Percentiles rank a stretch among this genome's conserved stretches.
Evolutionary conservation across 2,113 vertebrate genomes (phyloP).

Genomic region (Cariama cristata): DNA sequence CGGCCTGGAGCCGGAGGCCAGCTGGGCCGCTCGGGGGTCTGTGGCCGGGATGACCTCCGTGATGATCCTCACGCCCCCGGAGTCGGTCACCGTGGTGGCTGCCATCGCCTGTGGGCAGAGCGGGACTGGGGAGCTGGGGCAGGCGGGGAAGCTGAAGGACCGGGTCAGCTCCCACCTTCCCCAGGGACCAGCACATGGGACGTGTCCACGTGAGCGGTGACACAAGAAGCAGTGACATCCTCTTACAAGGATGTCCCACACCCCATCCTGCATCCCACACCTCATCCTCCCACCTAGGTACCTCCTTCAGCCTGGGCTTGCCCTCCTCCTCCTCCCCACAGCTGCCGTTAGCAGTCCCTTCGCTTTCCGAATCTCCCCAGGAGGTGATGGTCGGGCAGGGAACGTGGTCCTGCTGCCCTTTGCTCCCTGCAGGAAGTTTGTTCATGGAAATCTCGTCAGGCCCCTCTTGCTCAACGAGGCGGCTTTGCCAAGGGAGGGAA

Average conservation of each 20-base stretch:
- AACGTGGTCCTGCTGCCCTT: neutral
- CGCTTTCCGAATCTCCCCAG: accelerated
- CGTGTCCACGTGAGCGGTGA: accelerated
- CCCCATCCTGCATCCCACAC: neutral
- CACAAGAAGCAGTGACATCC: neutral
- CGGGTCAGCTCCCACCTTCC: neutral
- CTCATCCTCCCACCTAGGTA: neutral
- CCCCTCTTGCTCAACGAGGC: neutral
- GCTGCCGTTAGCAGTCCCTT: neutral
- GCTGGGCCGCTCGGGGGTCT: neutral
- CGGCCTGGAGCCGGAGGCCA: neutral
- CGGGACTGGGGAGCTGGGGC: accelerated
- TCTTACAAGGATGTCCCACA: neutral
- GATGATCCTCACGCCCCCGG: slow-evolving; percentile 14
- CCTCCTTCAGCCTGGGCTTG: neutral
- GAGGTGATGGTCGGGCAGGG: neutral
- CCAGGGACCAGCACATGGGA: neutral
- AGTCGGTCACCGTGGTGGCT: neutral
- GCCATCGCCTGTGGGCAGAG: slow-evolving; percentile 24
- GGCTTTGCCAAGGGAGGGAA: neutral
- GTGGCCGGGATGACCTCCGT: slow-evolving; percentile 25
- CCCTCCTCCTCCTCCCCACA: neutral
- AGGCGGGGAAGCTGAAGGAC: neutral
- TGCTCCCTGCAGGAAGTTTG: slow-evolving; percentile 10
- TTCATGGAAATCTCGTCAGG: neutral